These are phyloP conservation scores for Anoura caudifer DNA, from an alignment of 2,113 vertebrate species.

Conservation along the genomic window DNA sequence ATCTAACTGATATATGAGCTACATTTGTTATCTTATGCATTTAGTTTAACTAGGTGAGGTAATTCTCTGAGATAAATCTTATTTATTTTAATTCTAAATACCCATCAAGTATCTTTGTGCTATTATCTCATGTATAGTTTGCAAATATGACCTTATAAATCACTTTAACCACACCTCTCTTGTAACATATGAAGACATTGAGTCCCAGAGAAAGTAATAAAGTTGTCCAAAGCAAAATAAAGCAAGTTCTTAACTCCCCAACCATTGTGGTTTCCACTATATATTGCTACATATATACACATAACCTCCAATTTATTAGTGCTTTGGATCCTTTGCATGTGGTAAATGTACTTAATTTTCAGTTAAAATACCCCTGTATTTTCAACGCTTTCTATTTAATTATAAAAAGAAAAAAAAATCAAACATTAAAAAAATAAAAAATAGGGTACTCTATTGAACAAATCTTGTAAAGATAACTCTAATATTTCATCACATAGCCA, in stretches of 20 bases:
- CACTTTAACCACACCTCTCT: neutral
- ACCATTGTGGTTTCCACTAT: neutral
- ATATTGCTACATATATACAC: neutral
- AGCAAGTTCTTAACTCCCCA: neutral
- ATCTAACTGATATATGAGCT: neutral
- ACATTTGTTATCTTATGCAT: neutral
- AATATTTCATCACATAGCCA: neutral
- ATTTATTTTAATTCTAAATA: constrained; percentile 25
- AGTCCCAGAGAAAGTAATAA: neutral
- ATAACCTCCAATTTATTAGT: neutral
- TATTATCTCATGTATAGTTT: neutral
- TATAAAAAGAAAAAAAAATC: neutral
- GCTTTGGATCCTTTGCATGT: neutral
- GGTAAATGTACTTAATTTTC: neutral
- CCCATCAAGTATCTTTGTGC: neutral
- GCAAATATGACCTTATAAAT: neutral
- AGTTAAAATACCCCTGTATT: neutral
- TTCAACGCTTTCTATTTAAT: neutral
- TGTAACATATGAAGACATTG: neutral
- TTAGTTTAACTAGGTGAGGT: neutral
- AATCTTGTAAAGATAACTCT: neutral
- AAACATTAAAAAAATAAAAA: neutral
- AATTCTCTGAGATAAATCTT: neutral
- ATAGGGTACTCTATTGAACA: fast-evolving
- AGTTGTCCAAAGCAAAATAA: neutral